phyloP scores from a whole-genome alignment of 2,797 vertebrate genomes.

The Philypnodon macrostomus region DNA sequence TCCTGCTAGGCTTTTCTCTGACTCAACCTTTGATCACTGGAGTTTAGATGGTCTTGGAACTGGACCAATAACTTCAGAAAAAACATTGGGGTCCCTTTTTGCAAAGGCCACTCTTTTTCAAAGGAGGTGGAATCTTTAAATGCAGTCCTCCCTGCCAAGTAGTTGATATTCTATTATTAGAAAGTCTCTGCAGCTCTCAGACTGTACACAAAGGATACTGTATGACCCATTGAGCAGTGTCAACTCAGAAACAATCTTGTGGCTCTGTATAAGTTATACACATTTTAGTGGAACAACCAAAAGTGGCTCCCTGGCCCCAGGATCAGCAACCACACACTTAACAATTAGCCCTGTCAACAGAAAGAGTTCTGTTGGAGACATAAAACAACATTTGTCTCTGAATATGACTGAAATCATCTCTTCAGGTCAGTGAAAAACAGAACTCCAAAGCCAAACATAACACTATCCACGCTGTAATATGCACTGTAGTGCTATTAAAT shows the following conservation, averaged over 20 bases:
- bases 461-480: slow-evolving; percentile 56
- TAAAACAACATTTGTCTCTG: slow-evolving; percentile 65
- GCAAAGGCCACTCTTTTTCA: slow-evolving; percentile 55
- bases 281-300: slow-evolving; percentile 67
- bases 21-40: slow-evolving; percentile 79
- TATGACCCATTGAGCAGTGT: slow-evolving; percentile 52
- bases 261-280: slow-evolving; percentile 61
- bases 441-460: slow-evolving; percentile 63
- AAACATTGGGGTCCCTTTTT: slow-evolving; percentile 74
- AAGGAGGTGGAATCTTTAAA: slow-evolving; percentile 71
- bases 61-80: slow-evolving; percentile 79
- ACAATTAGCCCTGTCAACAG: slow-evolving; percentile 78
- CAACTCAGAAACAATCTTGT: slow-evolving; percentile 50
- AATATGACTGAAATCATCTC: slow-evolving; percentile 63
- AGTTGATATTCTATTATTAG: slow-evolving; percentile 71
- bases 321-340: slow-evolving; percentile 79
- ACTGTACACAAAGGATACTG: slow-evolving; percentile 59
- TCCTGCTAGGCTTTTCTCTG: slow-evolving; percentile 73
- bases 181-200: slow-evolving; percentile 43
- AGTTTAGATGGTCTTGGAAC: slow-evolving; percentile 75
- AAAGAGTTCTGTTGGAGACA: slow-evolving; percentile 65
- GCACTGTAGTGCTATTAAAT: slow-evolving; percentile 44
- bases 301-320: slow-evolving; percentile 65
- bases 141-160: slow-evolving; percentile 58
- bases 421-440: slow-evolving; percentile 63